Base-by-base conservation (phyloP, 2,888 invertebrate species). In the Cylloceria caligata region DNA sequence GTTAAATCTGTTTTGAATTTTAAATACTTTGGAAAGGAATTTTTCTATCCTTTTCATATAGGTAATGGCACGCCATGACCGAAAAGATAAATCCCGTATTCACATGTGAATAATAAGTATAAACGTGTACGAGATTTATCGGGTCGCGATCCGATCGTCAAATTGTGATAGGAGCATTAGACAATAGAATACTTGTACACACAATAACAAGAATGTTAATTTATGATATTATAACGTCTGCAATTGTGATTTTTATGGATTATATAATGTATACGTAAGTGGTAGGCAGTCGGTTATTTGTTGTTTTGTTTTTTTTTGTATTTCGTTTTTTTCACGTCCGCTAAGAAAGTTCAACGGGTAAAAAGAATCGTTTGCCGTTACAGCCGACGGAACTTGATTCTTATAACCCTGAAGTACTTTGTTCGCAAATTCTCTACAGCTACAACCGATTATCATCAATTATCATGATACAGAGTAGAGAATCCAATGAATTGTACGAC, bases 401-500 rank as follows among this genome's bases (percentile, higher is more conserved):
- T 77, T 71, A 34, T 6, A 64, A 13, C 45, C 39, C 39, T 68
- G 27, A 34, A n/a, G n/a, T n/a, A 75, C 68, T 74, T 68, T 75
- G 39, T 39, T 68, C 74, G 65, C 62, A 9, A 55, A 55, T 69
- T 80, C 64, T 82, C 39, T 42, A 68, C 62, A 68, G 69, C 60
- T 60, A 81, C 69, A 80, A 75, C 55, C 62, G 47, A 83, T 79
- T 79, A 75, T 75, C 57, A 79, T 60, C 65, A 42, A 55, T 45
- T 45, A 80, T 81, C 68, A 64, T 57, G 73, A 75, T 75, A 84
- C 83, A 82, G 76, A 84, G 65, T 73, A 72, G 42, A 72, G 27
- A 65, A 80, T 83, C 76, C 78, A 84, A 84, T 83, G 27, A 82
- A 87, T 83, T 87, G 85, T 85, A 86, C 82, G 74, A 86, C 83